phyloP scores from a whole-genome alignment of 1,140 invertebrate species.

The Hesperophylax magnus region DNA sequence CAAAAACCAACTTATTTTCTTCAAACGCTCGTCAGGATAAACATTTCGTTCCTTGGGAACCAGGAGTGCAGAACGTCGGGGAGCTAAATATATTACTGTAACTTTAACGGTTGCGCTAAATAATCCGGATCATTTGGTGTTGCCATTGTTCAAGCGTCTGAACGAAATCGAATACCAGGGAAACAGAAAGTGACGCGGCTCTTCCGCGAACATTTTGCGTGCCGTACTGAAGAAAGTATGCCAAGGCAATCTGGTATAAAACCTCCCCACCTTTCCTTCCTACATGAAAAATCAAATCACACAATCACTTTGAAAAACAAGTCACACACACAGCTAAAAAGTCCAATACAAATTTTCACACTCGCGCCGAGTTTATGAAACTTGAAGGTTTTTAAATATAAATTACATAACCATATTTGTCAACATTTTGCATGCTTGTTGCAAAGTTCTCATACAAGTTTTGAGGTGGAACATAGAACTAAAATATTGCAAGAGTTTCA shows the following conservation, averaged over 20 bases:
- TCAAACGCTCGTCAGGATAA: constrained; percentile 32
- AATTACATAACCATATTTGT: no score
- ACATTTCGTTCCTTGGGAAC: constrained; percentile 24
- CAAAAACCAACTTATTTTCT: constrained; percentile 20
- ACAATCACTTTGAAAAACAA: background rate
- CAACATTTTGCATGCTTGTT: no score
- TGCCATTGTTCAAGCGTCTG: constrained; percentile 16
- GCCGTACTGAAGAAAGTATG: constrained; percentile 40
- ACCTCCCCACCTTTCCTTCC: constrained; percentile 47
- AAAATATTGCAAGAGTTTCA: background rate
- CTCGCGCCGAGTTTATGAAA: background rate
- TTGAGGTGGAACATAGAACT: no score
- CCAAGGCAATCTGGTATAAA: constrained; percentile 46
- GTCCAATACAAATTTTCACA: no score
- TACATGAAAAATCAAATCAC: background rate
- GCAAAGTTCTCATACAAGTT: no score
- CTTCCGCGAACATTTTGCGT: constrained; percentile 13
- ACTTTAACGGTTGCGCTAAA: background rate
- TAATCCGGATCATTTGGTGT: constrained; percentile 5
- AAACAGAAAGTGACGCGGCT: constrained; percentile 12
- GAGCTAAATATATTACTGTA: background rate
- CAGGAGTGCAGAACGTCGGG: background rate
- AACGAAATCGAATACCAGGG: constrained; percentile 22
- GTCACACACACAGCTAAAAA: no score
- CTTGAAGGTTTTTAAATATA: no score